phyloP scores from a whole-genome alignment of 2,888 invertebrate genomes.

The Epistrophe eligans region DNA sequence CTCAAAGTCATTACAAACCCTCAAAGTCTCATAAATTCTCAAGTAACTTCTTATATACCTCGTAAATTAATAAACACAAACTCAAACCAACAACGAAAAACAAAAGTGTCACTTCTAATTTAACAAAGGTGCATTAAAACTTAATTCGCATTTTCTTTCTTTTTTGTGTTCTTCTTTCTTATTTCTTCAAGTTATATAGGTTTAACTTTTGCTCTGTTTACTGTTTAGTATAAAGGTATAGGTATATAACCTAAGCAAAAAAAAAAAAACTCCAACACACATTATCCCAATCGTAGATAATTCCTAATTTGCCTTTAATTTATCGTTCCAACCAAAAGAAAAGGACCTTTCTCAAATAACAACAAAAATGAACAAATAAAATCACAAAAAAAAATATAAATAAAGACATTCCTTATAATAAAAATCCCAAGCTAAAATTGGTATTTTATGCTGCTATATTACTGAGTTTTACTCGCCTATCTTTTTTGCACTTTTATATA shows the following conservation, averaged over 20 bases:
- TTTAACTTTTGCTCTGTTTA: slow-evolving; percentile 33
- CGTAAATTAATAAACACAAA: slow-evolving; percentile 68
- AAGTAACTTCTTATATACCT: slow-evolving; percentile 54
- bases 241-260: neutral
- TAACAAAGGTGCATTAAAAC: slow-evolving; percentile 75
- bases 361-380: slow-evolving; percentile 24
- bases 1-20: neutral
- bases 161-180: slow-evolving; percentile 11
- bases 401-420: slow-evolving; percentile 84
- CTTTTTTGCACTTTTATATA: slow-evolving; percentile 44
- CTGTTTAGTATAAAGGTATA: neutral
- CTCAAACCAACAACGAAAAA: slow-evolving; percentile 15
- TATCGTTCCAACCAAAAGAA: slow-evolving; percentile 78
- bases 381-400: slow-evolving; percentile 79
- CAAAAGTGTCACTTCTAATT: slow-evolving; percentile 71
- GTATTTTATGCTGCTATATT: slow-evolving; percentile 67
- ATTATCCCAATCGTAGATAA: slow-evolving; percentile 81
- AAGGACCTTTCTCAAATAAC: slow-evolving; percentile 37
- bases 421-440: slow-evolving; percentile 80
- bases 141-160: slow-evolving; percentile 63
- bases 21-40: slow-evolving; percentile 49
- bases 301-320: slow-evolving; percentile 83
- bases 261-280: slow-evolving; percentile 36
- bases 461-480: slow-evolving; percentile 55
- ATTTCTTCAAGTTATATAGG: neutral